phyloP scores from a whole-genome alignment of 1,140 invertebrate species.

The Procambarus virginalis region DNA sequence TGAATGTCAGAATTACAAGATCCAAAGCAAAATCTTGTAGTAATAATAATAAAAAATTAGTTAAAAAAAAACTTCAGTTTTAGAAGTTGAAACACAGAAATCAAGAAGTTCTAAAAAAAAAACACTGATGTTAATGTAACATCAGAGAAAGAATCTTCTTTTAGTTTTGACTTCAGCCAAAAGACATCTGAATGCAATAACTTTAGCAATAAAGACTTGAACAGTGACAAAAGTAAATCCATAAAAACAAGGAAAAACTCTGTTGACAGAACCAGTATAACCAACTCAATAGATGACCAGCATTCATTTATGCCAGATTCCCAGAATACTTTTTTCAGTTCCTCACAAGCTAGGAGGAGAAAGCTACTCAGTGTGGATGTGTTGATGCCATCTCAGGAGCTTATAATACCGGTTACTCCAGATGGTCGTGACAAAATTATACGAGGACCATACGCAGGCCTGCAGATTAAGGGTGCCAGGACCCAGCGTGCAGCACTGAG shows the following conservation, averaged over 20 bases:
- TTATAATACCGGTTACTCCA: slow-evolving; percentile 36
- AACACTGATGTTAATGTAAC: background rate
- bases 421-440: background rate
- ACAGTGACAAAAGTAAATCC: background rate
- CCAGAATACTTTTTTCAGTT: background rate
- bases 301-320: background rate
- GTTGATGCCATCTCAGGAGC: slow-evolving; percentile 31
- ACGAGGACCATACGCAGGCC: background rate
- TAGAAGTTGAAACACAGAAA: background rate
- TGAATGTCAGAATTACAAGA: background rate
- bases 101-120: background rate
- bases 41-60: background rate
- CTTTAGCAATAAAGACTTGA: background rate
- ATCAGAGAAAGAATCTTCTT: background rate
- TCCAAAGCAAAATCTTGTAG: background rate
- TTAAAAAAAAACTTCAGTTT: background rate
- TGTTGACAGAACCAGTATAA: background rate
- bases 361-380: slow-evolving; percentile 25
- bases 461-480: background rate
- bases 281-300: background rate
- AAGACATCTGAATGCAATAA: too few species aligned
- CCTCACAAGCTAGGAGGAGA: background rate
- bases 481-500: background rate
- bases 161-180: too few species aligned
- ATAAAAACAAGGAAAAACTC: background rate